Conservation (phyloP, 2,888 invertebrate species). For the Diplolepis rosae region DNA sequence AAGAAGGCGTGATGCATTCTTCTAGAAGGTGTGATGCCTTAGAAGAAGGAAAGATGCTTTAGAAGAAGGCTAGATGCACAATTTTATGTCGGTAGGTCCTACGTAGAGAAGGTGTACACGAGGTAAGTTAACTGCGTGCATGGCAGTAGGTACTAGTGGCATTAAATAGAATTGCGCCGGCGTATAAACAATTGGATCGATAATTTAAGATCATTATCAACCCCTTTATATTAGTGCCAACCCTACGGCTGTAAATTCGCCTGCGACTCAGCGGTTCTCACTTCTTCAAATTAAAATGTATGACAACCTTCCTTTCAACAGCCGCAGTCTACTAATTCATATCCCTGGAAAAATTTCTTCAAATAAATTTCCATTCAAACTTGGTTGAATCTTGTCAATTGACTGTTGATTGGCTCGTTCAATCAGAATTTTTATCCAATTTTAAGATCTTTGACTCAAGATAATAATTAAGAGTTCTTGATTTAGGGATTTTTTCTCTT, state of each 20-base stretch:
- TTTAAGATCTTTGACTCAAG: too few relatives aligned
- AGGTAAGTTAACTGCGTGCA: slow-evolving; percentile 50
- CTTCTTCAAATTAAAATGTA: slow-evolving; percentile 41
- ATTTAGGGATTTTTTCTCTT: too few relatives aligned
- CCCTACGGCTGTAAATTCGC: slow-evolving; percentile 64
- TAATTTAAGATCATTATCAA: slow-evolving; percentile 73
- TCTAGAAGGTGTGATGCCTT: too few relatives aligned
- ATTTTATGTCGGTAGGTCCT: slow-evolving; percentile 60
- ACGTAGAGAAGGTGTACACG: slow-evolving; percentile 49
- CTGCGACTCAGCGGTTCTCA: slow-evolving; percentile 61
- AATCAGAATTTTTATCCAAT: neutral
- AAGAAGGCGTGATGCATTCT: too few relatives aligned
- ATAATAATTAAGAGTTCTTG: too few relatives aligned
- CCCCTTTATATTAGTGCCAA: slow-evolving; percentile 68
- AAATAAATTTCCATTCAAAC: neutral
- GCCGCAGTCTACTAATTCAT: neutral
- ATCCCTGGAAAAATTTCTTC: neutral
- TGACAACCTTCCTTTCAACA: neutral
- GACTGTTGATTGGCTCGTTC: too few relatives aligned
- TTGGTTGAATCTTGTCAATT: too few relatives aligned
- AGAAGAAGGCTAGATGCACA: too few relatives aligned
- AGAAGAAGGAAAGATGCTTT: too few relatives aligned
- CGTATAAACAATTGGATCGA: slow-evolving; percentile 73
- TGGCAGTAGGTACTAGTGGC: slow-evolving; percentile 52
- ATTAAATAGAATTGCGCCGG: slow-evolving; percentile 70